Base-by-base conservation (phyloP, 2,888 invertebrate genomes). In the Orthonychiurus folsomi region DNA sequence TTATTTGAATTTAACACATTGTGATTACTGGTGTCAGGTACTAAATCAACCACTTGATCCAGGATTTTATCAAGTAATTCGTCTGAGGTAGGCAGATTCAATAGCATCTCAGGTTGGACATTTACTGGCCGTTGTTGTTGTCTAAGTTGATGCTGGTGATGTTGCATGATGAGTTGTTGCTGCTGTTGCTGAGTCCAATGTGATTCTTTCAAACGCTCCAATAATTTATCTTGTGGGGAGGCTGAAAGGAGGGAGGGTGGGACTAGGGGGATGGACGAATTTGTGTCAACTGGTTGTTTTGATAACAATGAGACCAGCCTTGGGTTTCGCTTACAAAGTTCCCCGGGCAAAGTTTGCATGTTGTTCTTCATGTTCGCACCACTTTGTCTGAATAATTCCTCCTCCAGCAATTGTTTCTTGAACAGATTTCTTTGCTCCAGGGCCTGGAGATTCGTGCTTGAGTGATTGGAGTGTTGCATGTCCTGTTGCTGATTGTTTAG, bases 261-360 rank as follows among this genome's bases (percentile, higher is more conserved):
- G 54, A 52, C 80, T 64, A 85, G 85, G 69, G 79, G 80, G 69
- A 80, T 79, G 57, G 85, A 84, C 26, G 86, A 83, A 52, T 85
- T 83, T n/a, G n/a, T n/a, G 65, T 81, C 80, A 26, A 84, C 81
- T 68, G 85, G 85, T 73, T 87, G 85, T 76, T 87, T 86, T 60
- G 88, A 89, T 75, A 93, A 78, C 73, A 93, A 78, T 53, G 86
- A 85, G 50, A 90, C 91, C 71, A 93, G 80, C 85, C 93, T 91
- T 76, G 86, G 86, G 77, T 92, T 92, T 76, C 85, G 86, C 77
- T 88, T 86, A 78, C 88, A 88, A 59, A 92, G 80, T 70, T 85
- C 71, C n/a, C 71, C 69, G 1, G 69, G 68, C 12, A 37, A 9
- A 37, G 5, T 37, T 12, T 5, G 9, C 20, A 23, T 5, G 20